phyloP scores from a whole-genome alignment of 2,888 invertebrate species.

The Chironomus tentans region DNA sequence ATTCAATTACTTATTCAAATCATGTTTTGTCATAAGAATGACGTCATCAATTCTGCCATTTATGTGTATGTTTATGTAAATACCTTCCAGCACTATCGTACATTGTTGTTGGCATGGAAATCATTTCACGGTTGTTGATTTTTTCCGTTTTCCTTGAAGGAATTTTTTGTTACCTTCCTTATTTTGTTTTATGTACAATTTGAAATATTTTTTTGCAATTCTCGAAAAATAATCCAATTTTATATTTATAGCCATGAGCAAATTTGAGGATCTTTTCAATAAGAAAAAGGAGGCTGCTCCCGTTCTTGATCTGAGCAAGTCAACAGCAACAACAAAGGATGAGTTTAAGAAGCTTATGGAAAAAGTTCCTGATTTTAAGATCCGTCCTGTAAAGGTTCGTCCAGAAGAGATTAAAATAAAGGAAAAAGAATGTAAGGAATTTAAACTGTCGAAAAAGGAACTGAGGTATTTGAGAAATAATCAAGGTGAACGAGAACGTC shows the following conservation, averaged over 20 bases:
- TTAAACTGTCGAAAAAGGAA: constrained; percentile 65
- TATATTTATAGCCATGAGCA: constrained; percentile 42
- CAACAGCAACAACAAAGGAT: constrained; percentile 65
- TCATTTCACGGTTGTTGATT: background rate
- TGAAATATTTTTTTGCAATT: too few species aligned
- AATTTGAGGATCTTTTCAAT: constrained; percentile 71
- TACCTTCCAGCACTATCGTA: too few species aligned
- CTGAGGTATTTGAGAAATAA: constrained; percentile 43
- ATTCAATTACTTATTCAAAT: too few species aligned
- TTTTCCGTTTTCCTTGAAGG: background rate
- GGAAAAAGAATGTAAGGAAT: constrained; percentile 59
- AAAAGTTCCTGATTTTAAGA: constrained; percentile 83
- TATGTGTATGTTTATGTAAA: too few species aligned
- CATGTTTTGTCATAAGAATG: too few species aligned
- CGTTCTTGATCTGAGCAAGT: constrained; percentile 75
- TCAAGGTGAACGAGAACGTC: constrained; percentile 38
- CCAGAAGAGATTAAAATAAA: constrained; percentile 68
- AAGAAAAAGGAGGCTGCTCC: constrained; percentile 79
- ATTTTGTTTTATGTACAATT: background rate
- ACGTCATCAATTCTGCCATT: too few species aligned
- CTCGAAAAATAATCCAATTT: background rate
- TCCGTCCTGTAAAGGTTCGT: constrained; percentile 75
- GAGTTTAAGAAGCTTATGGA: constrained; percentile 75
- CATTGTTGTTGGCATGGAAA: background rate
- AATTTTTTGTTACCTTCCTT: background rate